Evolutionary conservation across 2,797 vertebrate genomes (phyloP), one percentile per base, ranked within the genome.

Genomic region (Loriculus beryllinus): DNA sequence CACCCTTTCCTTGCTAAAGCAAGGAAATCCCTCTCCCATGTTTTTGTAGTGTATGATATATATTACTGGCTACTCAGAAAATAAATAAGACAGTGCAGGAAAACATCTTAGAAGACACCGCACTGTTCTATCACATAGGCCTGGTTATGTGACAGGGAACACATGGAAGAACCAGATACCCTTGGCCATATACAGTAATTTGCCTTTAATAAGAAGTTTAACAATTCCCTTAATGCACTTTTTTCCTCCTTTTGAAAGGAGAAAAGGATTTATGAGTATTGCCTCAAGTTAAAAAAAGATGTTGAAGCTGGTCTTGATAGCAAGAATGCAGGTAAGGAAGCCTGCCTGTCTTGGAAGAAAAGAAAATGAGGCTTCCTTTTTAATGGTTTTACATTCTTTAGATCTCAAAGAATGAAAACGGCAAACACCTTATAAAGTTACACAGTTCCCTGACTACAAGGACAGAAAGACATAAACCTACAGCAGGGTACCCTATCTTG

Each of bases 41-140:
- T 29, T 71, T 91, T 42, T 33, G 25, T n/a, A 67, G 31, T 0
- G 0, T 45, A n/a, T 6, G 52, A 54, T 29, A 23, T n/a, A 60
- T 54, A 81, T 78, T 49, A 75, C 23, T 47, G 14, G 35, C 22
- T 42, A 68, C 49, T 75, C 19, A 39, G 56, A 77, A 88, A 93
- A 79, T 35, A 84, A 92, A 1, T 28, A 49, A 17, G 43, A 64
- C 18, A 10, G 4, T 28, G 72, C 35, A 79, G 39, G 33, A 72
- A 89, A 81, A 15, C 28, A 62, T 57, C 33, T 80, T 40, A 22
- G 21, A 69, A 92, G 56, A 70, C 23, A 42, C 10, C 49, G 51
- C n/a, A 79, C 12, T 21, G 10, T 88, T 89, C 47, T 80, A 25
- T 33, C 48, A 28, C 10, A 25, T 5, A 82, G 31, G 68, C 23